Evolutionary conservation across 1,140 invertebrate genomes (phyloP), one percentile per base, ranked within the genome.

Genomic region (Drosophila carrolli): DNA sequence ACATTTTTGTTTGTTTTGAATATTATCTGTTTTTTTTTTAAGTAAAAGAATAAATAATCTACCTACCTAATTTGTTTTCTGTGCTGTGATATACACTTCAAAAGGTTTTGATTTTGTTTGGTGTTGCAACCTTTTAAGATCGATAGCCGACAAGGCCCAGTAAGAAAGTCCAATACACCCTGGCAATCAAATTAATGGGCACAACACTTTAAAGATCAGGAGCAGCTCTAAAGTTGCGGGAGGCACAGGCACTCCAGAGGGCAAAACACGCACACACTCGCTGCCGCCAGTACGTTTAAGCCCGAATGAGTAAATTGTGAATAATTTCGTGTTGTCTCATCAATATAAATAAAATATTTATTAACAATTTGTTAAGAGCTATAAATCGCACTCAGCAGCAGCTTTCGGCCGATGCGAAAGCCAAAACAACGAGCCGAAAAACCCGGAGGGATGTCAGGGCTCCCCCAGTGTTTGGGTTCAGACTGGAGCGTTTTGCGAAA

Each of bases 291-390:
- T 37, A 14, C 54, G 32, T 37, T 27, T 37, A 51, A n/a, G 38
- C 9, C 62, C 62, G 62, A 41, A 53, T 70, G 67, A 57, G 67
- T 71, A 71, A 71, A 89, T 88, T 89, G 76, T 89, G 84, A 88
- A 89, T 88, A 88, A 88, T 88, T 83, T 83, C 48, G 62, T 81
- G 72, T 84, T 89, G 77, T 88, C 83, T 88, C 84, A 88, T 88
- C 84, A 88, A 88, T 89, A 88, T 83, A 89, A 88, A 88, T 88
- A 88, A 89, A 88, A 88, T 88, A 89, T 88, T 89, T 88, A 83
- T 88, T 89, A 89, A 88, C 80, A 89, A 88, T 84, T 89, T 89
- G 80, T 80, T 89, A 83, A 88, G 79, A 86, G 79, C 79, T 77
- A 86, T 86, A 88, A 88, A 88, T 88, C 84, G 76, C 72, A 79